A percentile compares a stretch with the other conserved stretches of the same genome.
phyloP scores from a whole-genome alignment of 2,797 vertebrate species.

The Takifugu rubripes region DNA sequence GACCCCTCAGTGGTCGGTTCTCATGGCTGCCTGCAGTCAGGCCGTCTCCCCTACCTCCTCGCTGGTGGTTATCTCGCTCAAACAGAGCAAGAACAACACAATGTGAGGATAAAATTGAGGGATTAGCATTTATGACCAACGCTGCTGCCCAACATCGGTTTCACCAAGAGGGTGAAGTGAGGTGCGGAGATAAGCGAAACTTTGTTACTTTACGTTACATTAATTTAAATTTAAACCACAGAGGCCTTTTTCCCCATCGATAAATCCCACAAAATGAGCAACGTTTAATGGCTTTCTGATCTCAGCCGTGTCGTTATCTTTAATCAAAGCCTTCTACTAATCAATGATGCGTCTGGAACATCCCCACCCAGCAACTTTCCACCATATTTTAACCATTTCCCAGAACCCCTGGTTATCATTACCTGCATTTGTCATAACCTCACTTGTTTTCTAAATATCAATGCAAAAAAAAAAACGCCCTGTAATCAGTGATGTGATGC shows the following conservation, averaged over 20 bases:
- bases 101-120: not conserved
- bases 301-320: too few species aligned
- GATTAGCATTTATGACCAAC: not conserved
- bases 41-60: constrained; percentile 10
- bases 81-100: not conserved
- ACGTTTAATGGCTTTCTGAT: too few species aligned
- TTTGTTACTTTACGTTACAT: too few species aligned
- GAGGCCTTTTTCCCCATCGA: too few species aligned
- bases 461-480: constrained; percentile 3
- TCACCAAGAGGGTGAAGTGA: not conserved
- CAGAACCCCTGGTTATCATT: constrained; percentile 1
- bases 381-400: not conserved
- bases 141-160: not conserved
- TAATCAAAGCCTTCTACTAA: too few species aligned
- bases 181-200: too few species aligned
- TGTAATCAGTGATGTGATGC: constrained; percentile 10
- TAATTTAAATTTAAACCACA: not conserved
- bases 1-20: constrained; percentile 17
- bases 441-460: constrained; percentile 20
- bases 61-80: not conserved
- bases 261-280: too few species aligned
- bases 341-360: too few species aligned
- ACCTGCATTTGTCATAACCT: constrained; percentile 13
- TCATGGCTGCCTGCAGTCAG: constrained; percentile 6
- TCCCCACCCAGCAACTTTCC: too few species aligned